Conservation (phyloP, 2,113 vertebrate species). For the Bubo bubo region DNA sequence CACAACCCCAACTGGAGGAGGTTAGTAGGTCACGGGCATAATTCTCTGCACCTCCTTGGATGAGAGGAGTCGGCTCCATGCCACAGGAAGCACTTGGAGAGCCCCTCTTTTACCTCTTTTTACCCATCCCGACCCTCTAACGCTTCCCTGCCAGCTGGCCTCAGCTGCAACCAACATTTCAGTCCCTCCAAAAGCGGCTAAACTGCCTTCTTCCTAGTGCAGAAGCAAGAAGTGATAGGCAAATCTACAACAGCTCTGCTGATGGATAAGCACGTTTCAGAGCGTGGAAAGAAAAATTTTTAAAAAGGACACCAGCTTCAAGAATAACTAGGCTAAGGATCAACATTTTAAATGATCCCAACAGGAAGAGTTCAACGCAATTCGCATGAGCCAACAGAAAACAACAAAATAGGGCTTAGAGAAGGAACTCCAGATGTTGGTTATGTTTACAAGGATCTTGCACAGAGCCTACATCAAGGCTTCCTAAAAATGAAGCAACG, state of each 20-base stretch:
- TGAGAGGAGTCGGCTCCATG: not conserved
- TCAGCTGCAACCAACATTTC: not conserved
- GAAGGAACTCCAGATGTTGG: not conserved
- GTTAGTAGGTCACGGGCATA: constrained; percentile 47
- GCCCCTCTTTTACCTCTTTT: not conserved
- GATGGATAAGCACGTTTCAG: not conserved
- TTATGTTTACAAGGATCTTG: not conserved
- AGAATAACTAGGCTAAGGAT: not conserved
- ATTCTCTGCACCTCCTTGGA: not conserved
- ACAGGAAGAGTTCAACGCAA: not conserved
- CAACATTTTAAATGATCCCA: not conserved
- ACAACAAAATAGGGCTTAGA: not conserved
- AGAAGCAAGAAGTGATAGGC: not conserved
- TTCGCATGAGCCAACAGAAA: not conserved
- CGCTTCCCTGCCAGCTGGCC: not conserved
- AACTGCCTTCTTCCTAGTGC: too few species aligned
- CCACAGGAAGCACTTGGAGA: fast-evolving
- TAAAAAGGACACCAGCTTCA: not conserved
- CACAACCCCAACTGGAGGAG: not conserved
- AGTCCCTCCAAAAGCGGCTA: not conserved
- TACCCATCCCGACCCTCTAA: not conserved
- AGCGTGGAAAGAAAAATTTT: not conserved
- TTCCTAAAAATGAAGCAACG: not conserved
- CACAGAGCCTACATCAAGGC: not conserved
- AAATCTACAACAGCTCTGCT: not conserved